Evolutionary conservation across 2,888 invertebrate genomes (phyloP).

Genomic region (Nephrotoma guestfalica): DNA sequence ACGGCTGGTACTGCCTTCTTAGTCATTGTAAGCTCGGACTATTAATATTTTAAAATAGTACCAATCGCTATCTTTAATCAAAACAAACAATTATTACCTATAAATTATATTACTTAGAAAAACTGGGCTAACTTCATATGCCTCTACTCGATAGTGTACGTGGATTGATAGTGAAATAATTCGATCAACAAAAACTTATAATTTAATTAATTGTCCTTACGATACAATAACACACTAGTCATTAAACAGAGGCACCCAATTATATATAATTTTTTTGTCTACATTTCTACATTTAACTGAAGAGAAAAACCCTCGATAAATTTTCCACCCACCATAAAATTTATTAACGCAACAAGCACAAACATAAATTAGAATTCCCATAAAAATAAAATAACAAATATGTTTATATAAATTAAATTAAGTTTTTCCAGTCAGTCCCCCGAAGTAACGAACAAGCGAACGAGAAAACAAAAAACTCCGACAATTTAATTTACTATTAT

Average conservation of each 20-base stretch:
- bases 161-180: no score
- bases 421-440: not conserved
- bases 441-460: not conserved
- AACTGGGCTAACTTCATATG: no score
- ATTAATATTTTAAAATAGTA: no score
- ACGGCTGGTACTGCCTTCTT: no score
- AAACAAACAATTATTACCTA: no score
- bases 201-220: no score
- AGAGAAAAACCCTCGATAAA: not conserved
- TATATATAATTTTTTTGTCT: not conserved
- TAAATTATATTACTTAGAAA: no score
- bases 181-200: no score
- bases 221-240: not conserved
- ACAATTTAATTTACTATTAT: not conserved
- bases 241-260: not conserved
- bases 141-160: no score
- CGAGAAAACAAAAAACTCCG: not conserved
- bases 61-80: no score
- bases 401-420: not conserved
- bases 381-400: not conserved
- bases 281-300: not conserved
- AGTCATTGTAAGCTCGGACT: no score
- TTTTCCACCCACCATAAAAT: not conserved
- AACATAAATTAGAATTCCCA: not conserved
- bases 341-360: not conserved